Percentiles rank a stretch among this genome's conserved stretches.
Conservation (phyloP, 2,888 invertebrate genomes). For the Philhelius pedissequus region DNA sequence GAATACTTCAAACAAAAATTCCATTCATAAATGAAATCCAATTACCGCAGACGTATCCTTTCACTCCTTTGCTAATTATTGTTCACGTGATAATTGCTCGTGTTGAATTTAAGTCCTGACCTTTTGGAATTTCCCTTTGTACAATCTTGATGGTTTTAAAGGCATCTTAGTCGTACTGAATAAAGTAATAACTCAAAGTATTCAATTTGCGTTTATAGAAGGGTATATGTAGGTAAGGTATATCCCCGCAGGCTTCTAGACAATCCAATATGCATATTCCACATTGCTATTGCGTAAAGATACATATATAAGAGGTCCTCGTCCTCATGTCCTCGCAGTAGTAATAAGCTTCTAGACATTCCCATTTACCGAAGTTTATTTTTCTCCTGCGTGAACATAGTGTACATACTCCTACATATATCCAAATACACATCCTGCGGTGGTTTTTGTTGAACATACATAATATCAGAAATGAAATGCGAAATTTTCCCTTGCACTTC, state of each 20-base stretch:
- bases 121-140: not conserved
- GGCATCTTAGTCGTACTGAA: not conserved
- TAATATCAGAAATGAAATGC: conserved; percentile 9
- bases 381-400: not conserved
- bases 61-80: conserved; percentile 25
- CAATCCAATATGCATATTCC: not conserved
- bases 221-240: not conserved
- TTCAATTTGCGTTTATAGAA: not conserved
- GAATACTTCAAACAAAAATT: not conserved
- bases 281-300: not conserved
- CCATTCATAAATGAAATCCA: conserved; percentile 31
- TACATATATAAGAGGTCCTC: not conserved
- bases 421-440: conserved; percentile 25
- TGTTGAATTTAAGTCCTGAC: not conserved
- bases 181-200: not conserved
- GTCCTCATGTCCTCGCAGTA: not conserved
- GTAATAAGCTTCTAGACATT: not conserved
- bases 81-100: conserved; percentile 50
- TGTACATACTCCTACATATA: no score
- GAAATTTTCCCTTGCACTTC: not conserved
- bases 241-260: not conserved
- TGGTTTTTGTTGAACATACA: conserved; percentile 1
- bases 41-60: conserved; percentile 9
- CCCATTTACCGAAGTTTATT: not conserved
- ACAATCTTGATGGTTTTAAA: not conserved